Conservation (phyloP, 2,113 vertebrate species). For the Coturnix japonica region DNA sequence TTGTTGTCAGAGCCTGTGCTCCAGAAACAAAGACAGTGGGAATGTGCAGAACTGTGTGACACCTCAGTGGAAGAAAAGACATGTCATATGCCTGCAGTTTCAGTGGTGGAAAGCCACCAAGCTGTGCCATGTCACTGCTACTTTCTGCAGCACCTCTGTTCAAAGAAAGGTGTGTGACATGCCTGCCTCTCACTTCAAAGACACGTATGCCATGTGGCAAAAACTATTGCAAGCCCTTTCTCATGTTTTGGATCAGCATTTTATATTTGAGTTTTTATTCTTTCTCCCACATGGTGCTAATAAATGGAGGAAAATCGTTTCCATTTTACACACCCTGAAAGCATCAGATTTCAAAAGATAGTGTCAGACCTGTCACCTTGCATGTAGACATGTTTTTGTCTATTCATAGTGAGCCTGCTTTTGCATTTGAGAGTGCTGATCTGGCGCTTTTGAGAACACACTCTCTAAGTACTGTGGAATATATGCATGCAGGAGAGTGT, state of each 20-base stretch:
- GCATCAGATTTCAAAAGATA: constrained; percentile 23
- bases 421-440: constrained; percentile 3
- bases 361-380: neutral
- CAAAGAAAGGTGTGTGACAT: constrained; percentile 64
- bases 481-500: neutral
- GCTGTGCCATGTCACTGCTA: constrained; percentile 63
- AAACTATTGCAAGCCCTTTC: constrained; percentile 37
- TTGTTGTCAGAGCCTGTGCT: constrained; percentile 44
- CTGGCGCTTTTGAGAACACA: neutral
- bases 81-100: constrained; percentile 43
- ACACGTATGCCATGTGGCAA: neutral
- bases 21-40: constrained; percentile 26
- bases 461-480: neutral
- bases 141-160: constrained; percentile 58
- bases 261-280: constrained; percentile 38
- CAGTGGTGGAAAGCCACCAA: constrained; percentile 62
- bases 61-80: neutral
- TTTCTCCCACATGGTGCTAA: constrained; percentile 38
- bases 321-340: constrained; percentile 42
- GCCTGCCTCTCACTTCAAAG: constrained; percentile 70
- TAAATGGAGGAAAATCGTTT: constrained; percentile 56
- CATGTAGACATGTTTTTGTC: neutral
- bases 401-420: constrained; percentile 32
- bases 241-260: constrained; percentile 63
- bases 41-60: neutral